phyloP scores from a whole-genome alignment of 2,113 vertebrate species.

The Rana temporaria region DNA sequence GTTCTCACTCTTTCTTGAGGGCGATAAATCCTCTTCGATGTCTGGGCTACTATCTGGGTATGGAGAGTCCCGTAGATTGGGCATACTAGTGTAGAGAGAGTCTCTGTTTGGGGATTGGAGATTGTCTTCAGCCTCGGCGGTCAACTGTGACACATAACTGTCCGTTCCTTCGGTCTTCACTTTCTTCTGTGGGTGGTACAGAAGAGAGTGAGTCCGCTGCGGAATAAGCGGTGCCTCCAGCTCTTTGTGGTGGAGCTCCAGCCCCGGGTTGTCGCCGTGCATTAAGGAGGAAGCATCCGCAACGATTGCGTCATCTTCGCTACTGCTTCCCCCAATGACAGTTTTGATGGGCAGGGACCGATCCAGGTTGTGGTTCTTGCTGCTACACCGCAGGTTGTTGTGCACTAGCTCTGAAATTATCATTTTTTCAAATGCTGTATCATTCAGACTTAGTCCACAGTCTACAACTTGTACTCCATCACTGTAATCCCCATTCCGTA shows the following conservation, averaged over 20 bases:
- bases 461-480: constrained; percentile 93
- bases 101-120: constrained; percentile 97
- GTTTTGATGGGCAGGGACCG: constrained; percentile 84
- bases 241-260: constrained; percentile 89
- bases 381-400: constrained; percentile 94
- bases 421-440: constrained; percentile 99
- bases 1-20: constrained; percentile 89
- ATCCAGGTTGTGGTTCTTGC: constrained; percentile 91
- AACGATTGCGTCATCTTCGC: constrained; percentile 89
- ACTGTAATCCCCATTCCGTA: constrained; percentile 93
- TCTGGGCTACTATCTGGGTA: constrained; percentile 88
- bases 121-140: constrained; percentile 83
- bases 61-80: constrained; percentile 97
- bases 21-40: constrained; percentile 89
- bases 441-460: constrained; percentile 97
- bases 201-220: constrained; percentile 99
- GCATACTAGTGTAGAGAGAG: constrained; percentile 98
- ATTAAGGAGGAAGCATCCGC: constrained; percentile 92
- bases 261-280: constrained; percentile 83
- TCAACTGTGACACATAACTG: constrained; percentile 87
- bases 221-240: constrained; percentile 96
- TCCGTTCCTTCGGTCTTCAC: constrained; percentile 86
- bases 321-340: constrained; percentile 84
- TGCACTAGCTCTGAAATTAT: constrained; percentile 99
- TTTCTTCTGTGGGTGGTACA: constrained; percentile 97